A percentile compares a stretch with the other conserved stretches of the same genome.
Conservation (phyloP, 2,113 vertebrate genomes). For the Marcusenius ussheri region DNA sequence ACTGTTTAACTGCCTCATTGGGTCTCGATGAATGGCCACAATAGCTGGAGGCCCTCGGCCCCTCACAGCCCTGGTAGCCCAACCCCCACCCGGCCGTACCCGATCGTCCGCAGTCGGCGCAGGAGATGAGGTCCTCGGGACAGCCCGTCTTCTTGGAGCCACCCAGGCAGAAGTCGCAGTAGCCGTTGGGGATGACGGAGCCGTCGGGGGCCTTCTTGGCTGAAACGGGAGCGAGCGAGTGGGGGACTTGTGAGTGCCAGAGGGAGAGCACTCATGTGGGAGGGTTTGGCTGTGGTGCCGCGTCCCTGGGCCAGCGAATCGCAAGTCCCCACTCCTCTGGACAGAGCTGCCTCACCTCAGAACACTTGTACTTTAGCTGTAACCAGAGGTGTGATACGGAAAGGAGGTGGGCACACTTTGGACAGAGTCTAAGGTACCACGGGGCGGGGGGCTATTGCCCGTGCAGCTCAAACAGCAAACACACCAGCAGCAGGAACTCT, state of each 20-base stretch:
- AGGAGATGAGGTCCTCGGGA: constrained; percentile 90
- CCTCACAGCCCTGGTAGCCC: not conserved
- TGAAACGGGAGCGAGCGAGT: constrained; percentile 46
- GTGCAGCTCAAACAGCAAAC: not conserved
- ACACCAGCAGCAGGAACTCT: not conserved
- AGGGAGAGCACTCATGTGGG: not conserved
- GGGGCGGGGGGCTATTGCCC: not conserved
- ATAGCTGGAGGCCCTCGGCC: not conserved
- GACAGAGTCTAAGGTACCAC: too few relatives aligned
- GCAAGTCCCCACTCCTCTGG: not conserved
- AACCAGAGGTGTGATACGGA: not conserved
- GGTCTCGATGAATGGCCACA: not conserved
- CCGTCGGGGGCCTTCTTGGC: constrained; percentile 87
- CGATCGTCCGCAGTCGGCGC: constrained; percentile 88
- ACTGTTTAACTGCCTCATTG: not conserved
- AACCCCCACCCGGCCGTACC: constrained; percentile 54
- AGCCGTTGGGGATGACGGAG: constrained; percentile 85
- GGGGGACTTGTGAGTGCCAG: not conserved
- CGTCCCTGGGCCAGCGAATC: not conserved
- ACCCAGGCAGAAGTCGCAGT: constrained; percentile 91
- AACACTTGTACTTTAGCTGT: not conserved
- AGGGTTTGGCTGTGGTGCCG: not conserved
- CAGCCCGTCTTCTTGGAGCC: constrained; percentile 90
- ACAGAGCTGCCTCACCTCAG: not conserved
- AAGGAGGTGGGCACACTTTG: not conserved